Evolutionary conservation across 35 echinoderm and acorn worm species (phyloP).

Genomic region (Apostichopus japonicus): DNA sequence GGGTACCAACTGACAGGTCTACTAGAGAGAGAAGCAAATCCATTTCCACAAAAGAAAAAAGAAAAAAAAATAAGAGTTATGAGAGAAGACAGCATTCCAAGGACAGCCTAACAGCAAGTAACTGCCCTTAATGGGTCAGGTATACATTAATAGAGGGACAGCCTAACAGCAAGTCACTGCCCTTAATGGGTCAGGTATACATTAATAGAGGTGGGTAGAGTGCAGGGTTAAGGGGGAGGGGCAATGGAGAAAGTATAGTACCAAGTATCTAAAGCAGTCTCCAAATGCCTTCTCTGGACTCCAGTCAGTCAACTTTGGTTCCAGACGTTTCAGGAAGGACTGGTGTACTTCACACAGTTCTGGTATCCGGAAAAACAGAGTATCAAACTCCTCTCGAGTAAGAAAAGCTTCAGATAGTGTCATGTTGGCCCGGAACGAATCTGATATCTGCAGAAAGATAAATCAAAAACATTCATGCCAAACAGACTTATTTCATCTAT

Average conservation of each 20-base stretch:
- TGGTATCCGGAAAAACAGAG: conserved; percentile 86
- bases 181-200: background rate
- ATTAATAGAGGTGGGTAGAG: no score
- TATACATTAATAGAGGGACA: no score
- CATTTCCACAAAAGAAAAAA: no score
- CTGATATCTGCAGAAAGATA: conserved; percentile 61
- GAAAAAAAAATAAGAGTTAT: no score
- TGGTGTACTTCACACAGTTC: conserved; percentile 77
- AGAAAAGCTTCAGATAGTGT: conserved; percentile 65
- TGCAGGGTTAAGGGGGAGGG: no score
- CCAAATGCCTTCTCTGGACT: conserved; percentile 75
- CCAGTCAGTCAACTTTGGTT: conserved; percentile 81
- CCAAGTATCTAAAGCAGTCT: conserved; percentile 87
- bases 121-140: background rate
- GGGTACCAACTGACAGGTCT: no score
- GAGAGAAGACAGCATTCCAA: no score
- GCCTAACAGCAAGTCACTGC: no score
- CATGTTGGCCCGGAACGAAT: conserved; percentile 80
- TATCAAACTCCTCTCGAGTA: conserved; percentile 77
- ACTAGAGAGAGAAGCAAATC: no score
- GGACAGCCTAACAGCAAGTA: no score
- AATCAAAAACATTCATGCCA: background rate
- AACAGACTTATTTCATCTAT: background rate
- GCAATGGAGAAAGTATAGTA: background rate
- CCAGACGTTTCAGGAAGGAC: conserved; percentile 72